These are phyloP conservation scores for Aythya baeri DNA, from an alignment of 2,113 vertebrate species.

Conservation along the genomic window DNA sequence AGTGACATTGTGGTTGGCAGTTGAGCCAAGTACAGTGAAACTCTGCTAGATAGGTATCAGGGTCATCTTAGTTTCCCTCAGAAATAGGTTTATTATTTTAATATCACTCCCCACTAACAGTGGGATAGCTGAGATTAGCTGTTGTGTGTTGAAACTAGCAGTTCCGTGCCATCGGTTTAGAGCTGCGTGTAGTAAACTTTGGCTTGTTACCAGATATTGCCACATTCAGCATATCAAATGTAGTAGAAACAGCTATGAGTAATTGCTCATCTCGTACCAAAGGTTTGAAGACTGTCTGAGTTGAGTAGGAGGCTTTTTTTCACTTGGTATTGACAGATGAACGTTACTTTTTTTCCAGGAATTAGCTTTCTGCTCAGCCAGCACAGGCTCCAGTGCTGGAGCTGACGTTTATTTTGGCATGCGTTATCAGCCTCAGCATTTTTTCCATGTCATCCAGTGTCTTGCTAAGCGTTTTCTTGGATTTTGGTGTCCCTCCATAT, in stretches of 20 bases:
- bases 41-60: not conserved
- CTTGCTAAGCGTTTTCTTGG: not conserved
- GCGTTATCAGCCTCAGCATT: not conserved
- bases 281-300: not conserved
- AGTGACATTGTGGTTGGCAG: not conserved
- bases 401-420: not conserved
- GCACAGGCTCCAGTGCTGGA: not conserved
- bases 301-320: not conserved
- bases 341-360: not conserved
- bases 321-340: not conserved
- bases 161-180: not conserved
- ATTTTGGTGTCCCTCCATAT: not conserved
- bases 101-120: not conserved
- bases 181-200: rapidly evolving
- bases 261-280: not conserved
- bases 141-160: rapidly evolving
- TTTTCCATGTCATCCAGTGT: not conserved
- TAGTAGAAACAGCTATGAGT: not conserved
- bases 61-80: not conserved
- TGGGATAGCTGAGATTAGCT: not conserved
- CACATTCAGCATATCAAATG: not conserved
- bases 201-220: not conserved
- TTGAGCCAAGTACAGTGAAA: not conserved
- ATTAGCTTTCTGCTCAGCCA: not conserved
- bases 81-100: not conserved